Base-by-base conservation (phyloP, 2,113 vertebrate species). In the Gasterosteus nipponicus region DNA sequence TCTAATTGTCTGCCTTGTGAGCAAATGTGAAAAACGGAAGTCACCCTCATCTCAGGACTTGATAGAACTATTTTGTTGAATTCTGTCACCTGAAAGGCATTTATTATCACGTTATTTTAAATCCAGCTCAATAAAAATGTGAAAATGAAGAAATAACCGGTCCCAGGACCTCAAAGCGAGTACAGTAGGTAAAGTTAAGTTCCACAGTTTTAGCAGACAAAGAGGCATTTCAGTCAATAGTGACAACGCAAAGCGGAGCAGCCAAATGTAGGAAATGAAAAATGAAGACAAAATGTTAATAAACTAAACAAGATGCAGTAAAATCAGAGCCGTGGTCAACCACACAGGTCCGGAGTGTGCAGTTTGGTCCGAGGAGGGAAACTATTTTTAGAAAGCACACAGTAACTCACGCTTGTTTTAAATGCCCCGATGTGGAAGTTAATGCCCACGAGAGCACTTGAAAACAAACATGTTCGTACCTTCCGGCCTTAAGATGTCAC, bases 81-180 rank as follows among this genome's bases (percentile, higher is more conserved):
- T 81, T 78, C 44, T 75, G 71, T 87, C 87, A 91, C 87, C 89
- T 90, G 89, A 86, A 87, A 89, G 29, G 74, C 73, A 92, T 88
- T 92, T 86, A 75, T 76, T 80, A 82, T 91, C 84, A 76, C 70
- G 64, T 80, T 59, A 0, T 77, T 73, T 76, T 74, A 77, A 84
- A 78, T 77, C 73, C 71, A 74, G 65, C 78, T 69, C 0, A 4
- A 51, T 87, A 57, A 79, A 81, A 84, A 58, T 54, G 62, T 74
- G 74, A 79, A 85, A 87, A 85, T 80, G 79, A 81, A 79, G 79
- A 86, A 81, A 89, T 60, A 79, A 82, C 70, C 75, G 57, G 76
- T 39, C 31, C 78, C 53, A 69, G 39, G 62, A 58, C 69, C 81
- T 77, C 74, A 46, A 70, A 71, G 64, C 78, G 64, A 77, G 78